phyloP scores from a whole-genome alignment of 2,797 vertebrate genomes.

The Peromyscus aztecus region DNA sequence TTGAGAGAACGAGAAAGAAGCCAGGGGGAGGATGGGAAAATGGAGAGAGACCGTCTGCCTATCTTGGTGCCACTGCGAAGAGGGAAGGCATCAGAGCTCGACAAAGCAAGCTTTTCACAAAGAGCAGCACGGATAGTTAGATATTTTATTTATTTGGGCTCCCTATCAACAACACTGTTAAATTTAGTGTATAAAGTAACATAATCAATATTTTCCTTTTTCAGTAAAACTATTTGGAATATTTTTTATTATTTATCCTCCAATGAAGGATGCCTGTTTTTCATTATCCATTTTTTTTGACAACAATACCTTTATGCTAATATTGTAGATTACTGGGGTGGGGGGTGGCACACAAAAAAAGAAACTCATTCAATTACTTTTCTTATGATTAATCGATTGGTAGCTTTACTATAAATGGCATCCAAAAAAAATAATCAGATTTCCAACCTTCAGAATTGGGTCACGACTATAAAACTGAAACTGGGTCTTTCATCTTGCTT shows the following conservation, averaged over 20 bases:
- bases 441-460: slow-evolving; percentile 4
- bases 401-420: background rate
- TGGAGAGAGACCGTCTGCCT: background rate
- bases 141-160: background rate
- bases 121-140: background rate
- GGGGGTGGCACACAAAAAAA: background rate
- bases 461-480: background rate
- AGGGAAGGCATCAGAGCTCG: background rate
- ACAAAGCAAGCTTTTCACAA: background rate
- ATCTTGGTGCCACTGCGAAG: background rate
- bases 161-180: background rate
- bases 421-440: background rate
- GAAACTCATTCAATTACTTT: background rate
- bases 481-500: slow-evolving; percentile 10
- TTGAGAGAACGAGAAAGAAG: background rate
- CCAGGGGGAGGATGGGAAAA: background rate
- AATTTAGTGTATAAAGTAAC: background rate
- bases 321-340: background rate
- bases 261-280: background rate
- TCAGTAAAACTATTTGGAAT: background rate
- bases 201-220: background rate
- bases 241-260: background rate
- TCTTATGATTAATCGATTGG: background rate
- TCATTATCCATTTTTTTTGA: background rate
- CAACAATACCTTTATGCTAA: background rate